Evolutionary conservation across 2,797 vertebrate genomes (phyloP), one percentile per base, ranked within the genome.

Genomic region (Esox lucius): DNA sequence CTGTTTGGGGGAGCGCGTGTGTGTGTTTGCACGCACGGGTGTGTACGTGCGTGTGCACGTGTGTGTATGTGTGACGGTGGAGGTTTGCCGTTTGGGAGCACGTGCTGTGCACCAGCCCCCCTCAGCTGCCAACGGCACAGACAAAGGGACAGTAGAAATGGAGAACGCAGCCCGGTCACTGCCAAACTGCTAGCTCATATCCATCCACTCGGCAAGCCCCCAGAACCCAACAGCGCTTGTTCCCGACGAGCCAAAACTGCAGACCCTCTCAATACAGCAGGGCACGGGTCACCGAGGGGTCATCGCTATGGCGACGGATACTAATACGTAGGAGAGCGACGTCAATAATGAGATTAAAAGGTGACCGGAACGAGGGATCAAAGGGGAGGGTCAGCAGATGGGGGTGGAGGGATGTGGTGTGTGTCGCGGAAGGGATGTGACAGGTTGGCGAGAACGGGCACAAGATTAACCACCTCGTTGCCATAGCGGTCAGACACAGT

Each of bases 301-400:
- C 42, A 22, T 74, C 8, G n/a, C 67, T 61, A 68, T 35, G 59
- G 66, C 19, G 9, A 56, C n/a, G 6, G 68, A 66, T 13, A 17
- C 8, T 42, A 61, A 68, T 73, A 39, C 62, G 53, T 53, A 61
- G 68, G 35, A 56, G 13, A 33, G 66, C 69, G 71, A 73, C 35
- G 39, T 77, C 71, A 62, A 77, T 39, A 73, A 65, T 61, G 65
- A 75, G 53, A 16, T 77, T 46, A 77, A 56, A 46, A 61, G 53
- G n/a, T 42, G 65, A 51, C 46, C 16, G 24, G 26, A 53, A 51
- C 22, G 2, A 51, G 68, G 68, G 68, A 73, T 61, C 53, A 48
- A 22, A 49, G 64, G 26, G 49, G 68, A 70, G 15, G 42, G 62
- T 53, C 16, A 19, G n/a, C 6, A n/a, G 53, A 22, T 7, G 6